Base-by-base conservation (phyloP, 1,140 invertebrate genomes). In the Andricus grossulariae region DNA sequence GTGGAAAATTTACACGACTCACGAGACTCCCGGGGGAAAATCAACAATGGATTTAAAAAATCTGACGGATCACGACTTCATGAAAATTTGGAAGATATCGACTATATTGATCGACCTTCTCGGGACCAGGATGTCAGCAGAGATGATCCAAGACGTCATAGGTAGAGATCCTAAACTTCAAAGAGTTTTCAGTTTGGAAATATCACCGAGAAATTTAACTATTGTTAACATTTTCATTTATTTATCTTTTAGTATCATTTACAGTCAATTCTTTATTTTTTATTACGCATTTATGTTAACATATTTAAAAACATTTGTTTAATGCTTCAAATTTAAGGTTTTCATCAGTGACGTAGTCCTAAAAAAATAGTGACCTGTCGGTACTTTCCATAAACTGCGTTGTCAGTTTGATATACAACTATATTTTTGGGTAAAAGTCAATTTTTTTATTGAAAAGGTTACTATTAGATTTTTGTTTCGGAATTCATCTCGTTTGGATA, bases 71-170 rank as follows among this genome's bases (percentile, higher is more conserved):
- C 7, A 6, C 60, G 60, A 39, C 60, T 66, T 8, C 60, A 66
- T 15, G 60, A 66, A 13, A 66, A 66, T 66, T n/a, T 66, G n/a
- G 74, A n/a, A 76, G 83, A 50, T 72, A 79, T 87, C 55, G 82
- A 87, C 0, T 83, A 81, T 39, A 49, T 79, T 1, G 81, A 84
- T 0, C 80, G 77, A 49, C 79, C 78, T 12, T 72, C 76, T 51
- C 39, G 75, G 12, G 81, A 80, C 18, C 73, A 50, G 16, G 78
- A 75, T n/a, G 25, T 39, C 25, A 66, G 2, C 25, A 66, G 25
- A 66, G 60, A 66, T 16, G 32, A 66, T 16, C 32, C 13, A 45
- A 66, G 60, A n/a, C 60, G 60, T 45, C 25, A 66, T 66, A 66
- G 60, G 60, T 66, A 66, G 60, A 39, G 13, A 15, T 60, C 12